Evolutionary conservation across 2,888 invertebrate genomes (phyloP).

Genomic region (Diplolepis rosae): DNA sequence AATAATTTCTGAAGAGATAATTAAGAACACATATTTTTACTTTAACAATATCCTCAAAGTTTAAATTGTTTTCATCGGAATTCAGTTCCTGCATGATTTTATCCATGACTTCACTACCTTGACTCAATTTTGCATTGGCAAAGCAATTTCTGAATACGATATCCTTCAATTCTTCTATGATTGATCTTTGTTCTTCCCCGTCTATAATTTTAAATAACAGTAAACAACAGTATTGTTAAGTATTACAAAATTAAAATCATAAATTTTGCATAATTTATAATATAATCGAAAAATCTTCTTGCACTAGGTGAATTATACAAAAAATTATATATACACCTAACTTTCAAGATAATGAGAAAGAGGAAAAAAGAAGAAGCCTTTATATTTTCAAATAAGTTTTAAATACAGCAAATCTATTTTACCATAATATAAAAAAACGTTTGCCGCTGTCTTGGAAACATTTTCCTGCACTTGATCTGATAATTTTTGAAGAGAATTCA

Average conservation of each 20-base stretch:
- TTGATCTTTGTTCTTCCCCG: neutral
- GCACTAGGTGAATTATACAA: too few relatives aligned
- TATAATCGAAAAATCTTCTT: too few relatives aligned
- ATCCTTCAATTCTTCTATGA: neutral
- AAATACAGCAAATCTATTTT: neutral
- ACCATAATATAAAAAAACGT: slow-evolving; percentile 9
- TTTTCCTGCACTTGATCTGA: neutral
- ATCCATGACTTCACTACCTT: neutral
- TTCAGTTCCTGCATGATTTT: neutral
- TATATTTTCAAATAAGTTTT: too few relatives aligned
- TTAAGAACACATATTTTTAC: neutral
- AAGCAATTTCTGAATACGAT: neutral
- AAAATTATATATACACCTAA: too few relatives aligned
- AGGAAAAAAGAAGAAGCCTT: too few relatives aligned
- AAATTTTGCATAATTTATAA: too few relatives aligned
- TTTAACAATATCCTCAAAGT: slow-evolving; percentile 3
- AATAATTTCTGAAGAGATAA: too few relatives aligned
- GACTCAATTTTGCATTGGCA: slow-evolving; percentile 6
- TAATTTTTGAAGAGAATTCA: slow-evolving; percentile 3
- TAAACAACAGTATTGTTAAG: neutral
- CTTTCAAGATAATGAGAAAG: too few relatives aligned
- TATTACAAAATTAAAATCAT: too few relatives aligned
- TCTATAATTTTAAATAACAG: too few relatives aligned
- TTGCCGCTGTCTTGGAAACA: slow-evolving; percentile 1
- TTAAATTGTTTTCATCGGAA: neutral